Evolutionary conservation across 2,888 invertebrate genomes (phyloP).

Genomic region (Tigriopus californicus): DNA sequence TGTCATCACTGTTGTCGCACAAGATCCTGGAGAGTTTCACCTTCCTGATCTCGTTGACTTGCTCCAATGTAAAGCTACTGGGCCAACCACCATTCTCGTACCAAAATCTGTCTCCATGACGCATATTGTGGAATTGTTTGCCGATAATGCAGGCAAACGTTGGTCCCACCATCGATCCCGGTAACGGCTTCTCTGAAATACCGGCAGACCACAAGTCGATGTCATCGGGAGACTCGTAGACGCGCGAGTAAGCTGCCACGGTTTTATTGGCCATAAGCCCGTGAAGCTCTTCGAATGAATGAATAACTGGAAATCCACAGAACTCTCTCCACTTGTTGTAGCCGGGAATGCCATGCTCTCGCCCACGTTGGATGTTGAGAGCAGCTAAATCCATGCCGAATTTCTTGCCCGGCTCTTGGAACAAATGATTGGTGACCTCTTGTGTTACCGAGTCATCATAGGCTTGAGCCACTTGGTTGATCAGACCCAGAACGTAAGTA

Average conservation of each 20-base stretch:
- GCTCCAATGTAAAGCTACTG: slow-evolving; percentile 28
- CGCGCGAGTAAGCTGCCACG: slow-evolving; percentile 1
- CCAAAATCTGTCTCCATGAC: slow-evolving; percentile 35
- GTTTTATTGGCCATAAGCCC: slow-evolving; percentile 7
- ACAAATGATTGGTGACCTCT: slow-evolving; percentile 23
- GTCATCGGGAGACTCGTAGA: slow-evolving; percentile 25
- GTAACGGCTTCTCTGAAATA: slow-evolving; percentile 30
- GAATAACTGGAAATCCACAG: slow-evolving; percentile 3
- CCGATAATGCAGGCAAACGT: slow-evolving; percentile 33
- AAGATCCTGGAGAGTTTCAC: slow-evolving; percentile 28
- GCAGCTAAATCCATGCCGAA: slow-evolving; percentile 79
- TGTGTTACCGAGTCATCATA: slow-evolving; percentile 20
- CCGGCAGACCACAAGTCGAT: slow-evolving; percentile 31
- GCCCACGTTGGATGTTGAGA: slow-evolving; percentile 78
- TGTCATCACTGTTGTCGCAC: slow-evolving; percentile 30
- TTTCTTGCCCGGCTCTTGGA: slow-evolving; percentile 27
- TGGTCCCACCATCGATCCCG: slow-evolving; percentile 32
- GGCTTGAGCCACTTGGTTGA: slow-evolving; percentile 27
- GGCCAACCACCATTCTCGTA: slow-evolving; percentile 31
- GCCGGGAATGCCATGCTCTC: slow-evolving; percentile 75
- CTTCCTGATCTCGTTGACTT: slow-evolving; percentile 23
- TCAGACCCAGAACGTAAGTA: slow-evolving; percentile 30
- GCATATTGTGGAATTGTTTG: slow-evolving; percentile 28
- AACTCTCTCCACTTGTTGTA: slow-evolving; percentile 31
- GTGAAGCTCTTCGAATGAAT: background rate